Conservation (phyloP, 2,797 vertebrate genomes). For the Pangasius djambal region DNA sequence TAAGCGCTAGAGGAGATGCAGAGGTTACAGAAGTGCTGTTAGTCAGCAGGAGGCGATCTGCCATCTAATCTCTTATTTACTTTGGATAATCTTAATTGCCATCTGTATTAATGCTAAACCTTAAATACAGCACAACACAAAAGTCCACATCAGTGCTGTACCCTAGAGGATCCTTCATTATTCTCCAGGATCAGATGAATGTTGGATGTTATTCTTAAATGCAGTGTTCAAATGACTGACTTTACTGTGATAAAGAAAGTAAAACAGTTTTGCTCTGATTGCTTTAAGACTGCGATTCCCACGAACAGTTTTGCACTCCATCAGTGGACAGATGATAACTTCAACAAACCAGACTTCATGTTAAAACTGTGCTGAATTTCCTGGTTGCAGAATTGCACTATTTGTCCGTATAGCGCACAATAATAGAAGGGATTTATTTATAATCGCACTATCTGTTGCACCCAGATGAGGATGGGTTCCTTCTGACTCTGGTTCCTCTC, state of each 20-base stretch:
- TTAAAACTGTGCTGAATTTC: too few species aligned
- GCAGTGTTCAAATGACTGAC: neutral
- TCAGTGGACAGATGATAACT: too few species aligned
- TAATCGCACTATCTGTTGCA: too few species aligned
- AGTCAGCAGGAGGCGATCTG: conserved; percentile 75
- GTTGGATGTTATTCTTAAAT: neutral
- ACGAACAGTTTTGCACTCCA: too few species aligned
- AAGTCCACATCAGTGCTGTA: neutral
- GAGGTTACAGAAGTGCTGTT: conserved; percentile 74
- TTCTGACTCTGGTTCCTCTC: too few species aligned
- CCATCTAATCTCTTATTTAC: conserved; percentile 72
- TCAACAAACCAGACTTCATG: too few species aligned
- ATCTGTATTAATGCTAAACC: conserved; percentile 42
- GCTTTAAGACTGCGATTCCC: too few species aligned
- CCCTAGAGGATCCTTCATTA: neutral
- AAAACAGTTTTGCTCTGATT: too few species aligned
- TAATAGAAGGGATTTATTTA: too few species aligned
- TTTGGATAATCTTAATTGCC: conserved; percentile 71
- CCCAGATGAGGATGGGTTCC: too few species aligned
- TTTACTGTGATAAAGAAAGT: neutral
- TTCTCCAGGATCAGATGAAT: neutral
- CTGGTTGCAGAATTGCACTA: too few species aligned
- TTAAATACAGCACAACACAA: conserved; percentile 1
- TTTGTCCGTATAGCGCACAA: too few species aligned
- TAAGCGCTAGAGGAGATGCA: conserved; percentile 77